Evolutionary conservation across 1,140 invertebrate genomes (phyloP), one percentile per base, ranked within the genome.

Genomic region (Macrobrachium nipponense): DNA sequence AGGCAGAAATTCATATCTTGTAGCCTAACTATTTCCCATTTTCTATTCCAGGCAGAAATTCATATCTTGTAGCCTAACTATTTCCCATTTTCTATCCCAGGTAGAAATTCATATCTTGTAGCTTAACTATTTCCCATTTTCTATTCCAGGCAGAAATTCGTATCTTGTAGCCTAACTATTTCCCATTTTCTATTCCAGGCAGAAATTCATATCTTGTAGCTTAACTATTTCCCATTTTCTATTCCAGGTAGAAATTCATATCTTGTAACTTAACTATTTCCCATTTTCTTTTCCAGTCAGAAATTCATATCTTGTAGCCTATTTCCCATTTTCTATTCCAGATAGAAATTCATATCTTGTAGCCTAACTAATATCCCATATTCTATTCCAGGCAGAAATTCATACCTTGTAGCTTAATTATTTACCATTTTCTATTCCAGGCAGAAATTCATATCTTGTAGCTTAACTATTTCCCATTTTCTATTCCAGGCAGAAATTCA

Each of bases 321-420:
- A 27, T 64, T 17, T 20, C 36, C 0, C 4, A 20, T 18, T 27
- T 43, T 43, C n/a, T 60, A 0, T 64, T 36, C 8, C 88, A 88
- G 88, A 81, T 36, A 90, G 97, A 90, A 97, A 98, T 90, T 98
- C n/a, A n/a, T n/a, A n/a, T n/a, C n/a, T n/a, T n/a, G n/a, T n/a
- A n/a, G n/a, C n/a, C n/a, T 43, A 75, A 27, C 11, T 59, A n/a
- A 27, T 64, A 11, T 20, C 36, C 0, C 4, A 20, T 18, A 8
- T 43, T 43, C n/a, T 60, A 0, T 64, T 36, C 8, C 88, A 88
- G 88, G 85, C 58, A 90, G 97, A 90, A 97, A 98, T 90, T 98
- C n/a, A n/a, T n/a, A n/a, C n/a, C n/a, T n/a, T n/a, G n/a, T n/a
- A n/a, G n/a, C n/a, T n/a, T 43, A 75, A 27, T 43, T 59, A 27